Evolutionary conservation across 2,797 vertebrate species (phyloP).

Genomic region (Avahi laniger): DNA sequence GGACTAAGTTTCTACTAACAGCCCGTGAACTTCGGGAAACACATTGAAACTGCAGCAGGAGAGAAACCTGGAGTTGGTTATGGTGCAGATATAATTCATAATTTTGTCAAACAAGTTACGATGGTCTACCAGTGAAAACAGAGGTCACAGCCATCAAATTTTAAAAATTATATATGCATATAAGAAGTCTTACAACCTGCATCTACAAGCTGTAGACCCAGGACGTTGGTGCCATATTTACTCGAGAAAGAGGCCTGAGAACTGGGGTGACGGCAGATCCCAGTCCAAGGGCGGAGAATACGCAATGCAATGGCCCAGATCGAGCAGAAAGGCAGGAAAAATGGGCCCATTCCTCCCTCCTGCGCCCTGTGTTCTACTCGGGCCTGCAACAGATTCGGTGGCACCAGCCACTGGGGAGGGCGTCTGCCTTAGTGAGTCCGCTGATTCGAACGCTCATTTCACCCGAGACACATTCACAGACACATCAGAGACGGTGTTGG

Average conservation of each 20-base stretch:
- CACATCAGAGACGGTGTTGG: no score
- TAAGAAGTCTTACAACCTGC: background rate
- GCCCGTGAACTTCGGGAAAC: background rate
- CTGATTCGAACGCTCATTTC: no score
- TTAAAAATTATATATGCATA: background rate
- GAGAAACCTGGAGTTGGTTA: background rate
- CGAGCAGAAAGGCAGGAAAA: background rate
- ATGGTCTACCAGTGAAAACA: background rate
- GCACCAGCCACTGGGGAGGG: no score
- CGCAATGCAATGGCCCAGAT: background rate
- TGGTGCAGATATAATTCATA: background rate
- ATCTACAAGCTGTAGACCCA: background rate
- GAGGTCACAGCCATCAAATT: background rate
- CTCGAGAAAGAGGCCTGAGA: background rate
- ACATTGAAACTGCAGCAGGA: background rate
- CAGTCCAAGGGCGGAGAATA: background rate
- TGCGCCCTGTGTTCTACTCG: background rate
- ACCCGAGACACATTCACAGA: background rate
- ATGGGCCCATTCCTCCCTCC: background rate
- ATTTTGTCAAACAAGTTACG: background rate
- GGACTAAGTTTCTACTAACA: background rate
- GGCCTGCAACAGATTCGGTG: no score
- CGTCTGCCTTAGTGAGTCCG: background rate
- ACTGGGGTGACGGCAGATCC: background rate
- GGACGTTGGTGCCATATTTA: no score